Evolutionary conservation across 2,113 vertebrate genomes (phyloP), one percentile per base, ranked within the genome.

Genomic region (Oenanthe melanoleuca): DNA sequence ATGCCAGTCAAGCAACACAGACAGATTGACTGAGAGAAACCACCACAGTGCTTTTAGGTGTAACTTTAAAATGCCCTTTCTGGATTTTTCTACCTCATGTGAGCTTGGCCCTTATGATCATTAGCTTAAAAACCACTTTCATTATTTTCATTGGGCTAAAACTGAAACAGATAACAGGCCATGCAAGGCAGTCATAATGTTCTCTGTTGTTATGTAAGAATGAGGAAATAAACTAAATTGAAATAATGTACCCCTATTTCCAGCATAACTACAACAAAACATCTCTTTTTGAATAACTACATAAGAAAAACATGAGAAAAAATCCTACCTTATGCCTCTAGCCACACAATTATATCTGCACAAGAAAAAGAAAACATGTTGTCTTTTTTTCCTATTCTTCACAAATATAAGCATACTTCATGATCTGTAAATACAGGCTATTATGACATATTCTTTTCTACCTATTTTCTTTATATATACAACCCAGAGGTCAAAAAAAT

Each of bases 151-250:
- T 25, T 33, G 1, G 66, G 56, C 34, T 88, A 63, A 86, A 85
- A 86, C 8, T 17, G 26, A 69, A 60, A 63, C 14, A 70, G 21
- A 47, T 14, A 17, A 55, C 14, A 78, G 23, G 38, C 18, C 26
- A 50, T 20, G 25, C 8, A 50, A 3, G 0, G 16, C 4, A 9
- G 6, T 83, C 18, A 56, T 56, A 81, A 82, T 53, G n/a, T 22
- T 77, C 55, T 31, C 8, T 23, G 8, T 26, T 75, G n/a, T 31
- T 79, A 57, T 14, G 11, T 63, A 63, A 60, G 18, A 94, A 80
- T 44, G 33, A 94, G 33, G 8, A 93, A 95, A 88, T 52, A 83
- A 83, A 71, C 16, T 71, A 93, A 94, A 93, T 28, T 78, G 42
- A 94, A 88, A 92, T 66, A 88, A 90, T 69, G 29, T 34, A 66